These are phyloP conservation scores for Ormia ochracea DNA, from an alignment of 2,888 invertebrate genomes.

Conservation along the genomic window DNA sequence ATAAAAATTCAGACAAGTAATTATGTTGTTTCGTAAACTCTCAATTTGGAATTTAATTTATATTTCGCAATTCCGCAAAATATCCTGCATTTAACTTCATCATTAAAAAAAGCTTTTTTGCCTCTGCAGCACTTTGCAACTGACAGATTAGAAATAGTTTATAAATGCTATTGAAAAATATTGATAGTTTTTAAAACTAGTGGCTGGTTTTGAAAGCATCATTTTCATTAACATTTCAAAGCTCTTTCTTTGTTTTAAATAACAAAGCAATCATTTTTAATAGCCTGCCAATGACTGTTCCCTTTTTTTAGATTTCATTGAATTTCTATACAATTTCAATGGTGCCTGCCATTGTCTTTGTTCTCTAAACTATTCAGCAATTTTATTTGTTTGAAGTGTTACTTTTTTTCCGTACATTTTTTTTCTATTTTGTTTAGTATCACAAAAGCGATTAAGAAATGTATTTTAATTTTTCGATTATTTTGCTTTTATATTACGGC, in stretches of 20 bases:
- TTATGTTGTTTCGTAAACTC: no score
- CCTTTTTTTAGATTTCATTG: not conserved
- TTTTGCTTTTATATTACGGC: not conserved
- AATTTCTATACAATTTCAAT: constrained; percentile 1
- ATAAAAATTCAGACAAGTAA: no score
- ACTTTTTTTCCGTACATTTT: not conserved
- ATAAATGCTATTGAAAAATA: not conserved
- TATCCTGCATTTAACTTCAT: no score
- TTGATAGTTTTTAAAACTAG: not conserved
- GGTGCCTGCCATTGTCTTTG: not conserved
- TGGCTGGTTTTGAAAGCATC: not conserved
- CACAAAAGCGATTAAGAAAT: constrained; percentile 20
- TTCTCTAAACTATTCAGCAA: not conserved
- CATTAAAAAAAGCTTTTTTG: no score
- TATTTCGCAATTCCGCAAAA: no score
- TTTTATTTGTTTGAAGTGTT: constrained; percentile 12
- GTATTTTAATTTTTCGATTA: not conserved
- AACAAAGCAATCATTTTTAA: not conserved
- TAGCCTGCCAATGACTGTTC: not conserved
- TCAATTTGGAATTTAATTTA: no score
- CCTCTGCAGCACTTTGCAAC: no score
- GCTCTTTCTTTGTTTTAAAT: not conserved
- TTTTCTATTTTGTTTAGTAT: not conserved
- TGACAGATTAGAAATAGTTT: no score
- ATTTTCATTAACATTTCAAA: not conserved